phyloP scores from a whole-genome alignment of 1,140 invertebrate genomes.

The Zaprionus africanus region DNA sequence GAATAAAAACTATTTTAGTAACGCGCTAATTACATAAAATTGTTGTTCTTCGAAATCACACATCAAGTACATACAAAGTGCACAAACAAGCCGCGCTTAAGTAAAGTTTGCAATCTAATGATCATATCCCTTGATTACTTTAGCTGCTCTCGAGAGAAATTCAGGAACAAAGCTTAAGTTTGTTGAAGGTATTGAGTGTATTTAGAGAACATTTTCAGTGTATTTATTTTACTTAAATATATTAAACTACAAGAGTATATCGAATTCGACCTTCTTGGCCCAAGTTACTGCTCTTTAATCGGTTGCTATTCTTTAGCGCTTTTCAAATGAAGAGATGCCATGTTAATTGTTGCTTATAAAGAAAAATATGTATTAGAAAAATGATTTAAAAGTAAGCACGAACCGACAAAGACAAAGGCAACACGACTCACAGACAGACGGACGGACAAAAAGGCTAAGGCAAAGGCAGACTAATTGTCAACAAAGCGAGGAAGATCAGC shows the following conservation, averaged over 20 bases:
- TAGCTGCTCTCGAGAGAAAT: neutral
- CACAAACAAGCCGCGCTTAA: too few relatives aligned
- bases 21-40: constrained; percentile 77
- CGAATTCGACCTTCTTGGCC: neutral
- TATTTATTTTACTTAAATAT: neutral
- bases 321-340: constrained; percentile 60
- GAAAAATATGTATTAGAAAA: constrained; percentile 66
- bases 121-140: constrained; percentile 2
- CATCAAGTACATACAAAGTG: constrained; percentile 18
- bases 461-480: constrained; percentile 69
- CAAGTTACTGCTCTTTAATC: neutral
- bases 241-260: neutral
- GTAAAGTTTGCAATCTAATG: constrained; percentile 13
- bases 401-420: constrained; percentile 47
- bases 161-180: neutral
- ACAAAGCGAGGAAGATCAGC: constrained; percentile 52
- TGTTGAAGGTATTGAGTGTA: neutral
- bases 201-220: too few relatives aligned
- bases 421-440: constrained; percentile 6
- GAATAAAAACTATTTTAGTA: constrained; percentile 74
- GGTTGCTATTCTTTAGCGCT: constrained; percentile 17
- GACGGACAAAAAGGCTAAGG: constrained; percentile 4
- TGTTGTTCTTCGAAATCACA: constrained; percentile 59
- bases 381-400: constrained; percentile 57
- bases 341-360: constrained; percentile 66